phyloP scores from a whole-genome alignment of 2,888 invertebrate species.

The Drosophila imparisetae region DNA sequence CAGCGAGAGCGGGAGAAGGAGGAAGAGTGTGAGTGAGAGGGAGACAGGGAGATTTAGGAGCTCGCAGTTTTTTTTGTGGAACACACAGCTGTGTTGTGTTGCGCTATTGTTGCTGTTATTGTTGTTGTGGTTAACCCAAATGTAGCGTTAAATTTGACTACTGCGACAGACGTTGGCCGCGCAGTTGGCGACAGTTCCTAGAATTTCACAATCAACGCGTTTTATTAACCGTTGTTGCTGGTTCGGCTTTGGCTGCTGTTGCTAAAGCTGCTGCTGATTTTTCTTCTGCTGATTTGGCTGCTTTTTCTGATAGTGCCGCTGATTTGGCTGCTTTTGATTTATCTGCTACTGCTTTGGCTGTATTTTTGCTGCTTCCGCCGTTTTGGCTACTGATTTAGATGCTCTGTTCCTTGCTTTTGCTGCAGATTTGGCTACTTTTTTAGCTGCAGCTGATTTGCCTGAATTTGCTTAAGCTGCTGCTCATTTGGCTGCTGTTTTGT shows the following conservation, averaged over 20 bases:
- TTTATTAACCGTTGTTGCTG: conserved; percentile 44
- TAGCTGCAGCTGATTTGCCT: background rate
- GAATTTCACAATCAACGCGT: conserved; percentile 74
- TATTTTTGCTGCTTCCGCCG: conserved; percentile 7
- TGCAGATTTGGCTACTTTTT: conserved; percentile 20
- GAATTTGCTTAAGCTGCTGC: conserved; percentile 4
- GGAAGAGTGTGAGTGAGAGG: background rate
- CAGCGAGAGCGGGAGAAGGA: background rate
- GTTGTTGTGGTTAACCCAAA: conserved; percentile 35
- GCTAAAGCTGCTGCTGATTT: conserved; percentile 19
- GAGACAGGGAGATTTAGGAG: conserved; percentile 2
- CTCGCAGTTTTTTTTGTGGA: conserved; percentile 24
- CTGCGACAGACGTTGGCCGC: conserved; percentile 33
- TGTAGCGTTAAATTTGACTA: conserved; percentile 60
- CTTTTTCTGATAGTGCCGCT: conserved; percentile 9
- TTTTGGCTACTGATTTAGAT: conserved; percentile 9
- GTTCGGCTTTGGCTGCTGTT: conserved; percentile 17
- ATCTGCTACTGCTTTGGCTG: conserved; percentile 11
- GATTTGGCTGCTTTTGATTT: conserved; percentile 14
- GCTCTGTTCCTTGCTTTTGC: background rate
- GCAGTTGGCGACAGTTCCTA: conserved; percentile 43
- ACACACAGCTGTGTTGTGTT: conserved; percentile 41
- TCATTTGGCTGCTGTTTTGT: conserved; percentile 21
- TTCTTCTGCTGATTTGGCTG: too few species aligned
- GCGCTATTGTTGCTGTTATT: conserved; percentile 12